Evolutionary conservation across 2,113 vertebrate species (phyloP).

Genomic region (Oncorhynchus tshawytscha): DNA sequence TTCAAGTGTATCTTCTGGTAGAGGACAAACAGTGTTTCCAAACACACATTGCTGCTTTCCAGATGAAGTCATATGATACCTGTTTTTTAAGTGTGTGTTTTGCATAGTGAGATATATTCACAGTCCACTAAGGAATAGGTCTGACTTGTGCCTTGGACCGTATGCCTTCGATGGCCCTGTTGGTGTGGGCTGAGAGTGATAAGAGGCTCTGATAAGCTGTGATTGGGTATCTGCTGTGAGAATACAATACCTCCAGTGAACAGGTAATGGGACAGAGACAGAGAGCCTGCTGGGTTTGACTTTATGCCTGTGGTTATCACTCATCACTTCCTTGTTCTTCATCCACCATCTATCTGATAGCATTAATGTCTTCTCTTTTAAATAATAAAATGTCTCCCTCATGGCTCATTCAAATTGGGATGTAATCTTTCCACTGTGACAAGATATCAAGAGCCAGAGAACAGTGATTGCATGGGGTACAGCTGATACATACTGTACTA

Average conservation of each 20-base stretch:
- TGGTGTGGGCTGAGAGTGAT: constrained; percentile 33
- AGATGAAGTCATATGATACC: too few relatives aligned
- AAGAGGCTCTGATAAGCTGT: constrained; percentile 54
- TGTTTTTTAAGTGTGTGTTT: too few relatives aligned
- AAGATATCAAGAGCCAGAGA: constrained; percentile 33
- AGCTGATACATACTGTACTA: neutral
- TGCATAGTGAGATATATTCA: too few relatives aligned
- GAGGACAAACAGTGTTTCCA: too few relatives aligned
- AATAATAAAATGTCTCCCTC: constrained; percentile 47
- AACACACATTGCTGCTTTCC: too few relatives aligned
- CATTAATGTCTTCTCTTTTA: constrained; percentile 54
- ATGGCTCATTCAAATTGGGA: constrained; percentile 57
- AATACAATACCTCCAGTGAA: constrained; percentile 64
- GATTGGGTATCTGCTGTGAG: constrained; percentile 50
- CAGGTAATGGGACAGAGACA: constrained; percentile 29
- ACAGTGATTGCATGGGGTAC: constrained; percentile 12
- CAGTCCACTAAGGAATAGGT: neutral
- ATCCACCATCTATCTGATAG: constrained; percentile 58
- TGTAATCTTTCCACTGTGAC: constrained; percentile 24
- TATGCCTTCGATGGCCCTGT: neutral
- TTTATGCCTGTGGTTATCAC: constrained; percentile 52
- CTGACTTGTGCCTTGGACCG: neutral
- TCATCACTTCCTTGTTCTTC: constrained; percentile 61
- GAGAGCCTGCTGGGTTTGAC: constrained; percentile 47
- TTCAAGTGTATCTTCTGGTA: too few relatives aligned